Evolutionary conservation across 2,888 invertebrate species (phyloP).

Genomic region (Tolmerus cingulatus): DNA sequence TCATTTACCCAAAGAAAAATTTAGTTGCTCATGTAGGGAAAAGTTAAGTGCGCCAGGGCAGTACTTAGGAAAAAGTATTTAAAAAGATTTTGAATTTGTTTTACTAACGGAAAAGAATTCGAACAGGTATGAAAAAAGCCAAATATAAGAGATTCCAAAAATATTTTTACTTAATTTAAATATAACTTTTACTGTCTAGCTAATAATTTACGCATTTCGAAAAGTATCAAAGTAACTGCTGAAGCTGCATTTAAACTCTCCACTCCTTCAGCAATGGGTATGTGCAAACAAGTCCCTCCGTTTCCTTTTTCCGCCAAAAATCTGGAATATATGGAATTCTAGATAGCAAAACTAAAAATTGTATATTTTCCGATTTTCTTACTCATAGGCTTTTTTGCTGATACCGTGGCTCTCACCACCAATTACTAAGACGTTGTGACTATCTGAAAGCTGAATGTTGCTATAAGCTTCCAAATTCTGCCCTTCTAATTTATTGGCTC

Average conservation of each 20-base stretch:
- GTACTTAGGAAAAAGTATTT: not conserved
- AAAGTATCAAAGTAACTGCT: slow-evolving; percentile 83
- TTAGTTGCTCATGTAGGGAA: not conserved
- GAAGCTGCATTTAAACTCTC: slow-evolving; percentile 88
- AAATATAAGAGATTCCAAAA: not conserved
- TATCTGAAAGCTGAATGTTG: not conserved
- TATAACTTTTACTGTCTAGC: not conserved
- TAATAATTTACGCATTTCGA: slow-evolving; percentile 67
- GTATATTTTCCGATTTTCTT: slow-evolving; percentile 7
- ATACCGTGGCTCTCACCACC: slow-evolving; percentile 92
- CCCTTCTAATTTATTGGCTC: slow-evolving; percentile 44
- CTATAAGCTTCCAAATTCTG: slow-evolving; percentile 6
- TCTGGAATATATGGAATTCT: not conserved
- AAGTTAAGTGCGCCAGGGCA: not conserved
- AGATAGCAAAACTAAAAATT: not conserved
- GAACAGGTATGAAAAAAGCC: not conserved
- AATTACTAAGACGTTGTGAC: slow-evolving; percentile 74
- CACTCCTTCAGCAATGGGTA: slow-evolving; percentile 78
- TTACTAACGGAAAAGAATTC: too few relatives aligned
- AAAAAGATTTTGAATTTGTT: not conserved
- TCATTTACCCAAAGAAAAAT: not conserved
- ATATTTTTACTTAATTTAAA: not conserved
- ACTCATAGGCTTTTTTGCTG: slow-evolving; percentile 75
- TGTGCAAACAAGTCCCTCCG: slow-evolving; percentile 71
- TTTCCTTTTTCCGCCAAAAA: slow-evolving; percentile 66